Evolutionary conservation across 2,888 invertebrate genomes (phyloP).

Genomic region (Oasisia sp.): DNA sequence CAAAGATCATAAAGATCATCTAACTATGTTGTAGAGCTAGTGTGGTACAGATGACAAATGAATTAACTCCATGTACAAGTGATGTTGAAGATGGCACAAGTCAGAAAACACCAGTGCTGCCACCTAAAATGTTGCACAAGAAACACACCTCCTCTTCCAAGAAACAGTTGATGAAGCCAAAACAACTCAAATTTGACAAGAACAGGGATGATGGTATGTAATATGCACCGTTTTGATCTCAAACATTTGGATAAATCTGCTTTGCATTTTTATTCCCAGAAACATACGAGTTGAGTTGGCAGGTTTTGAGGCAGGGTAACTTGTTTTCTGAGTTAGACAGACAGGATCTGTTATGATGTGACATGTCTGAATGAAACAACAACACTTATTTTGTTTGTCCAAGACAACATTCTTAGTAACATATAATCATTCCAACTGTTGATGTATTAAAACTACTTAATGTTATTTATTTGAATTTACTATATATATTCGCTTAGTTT

Average conservation of each 20-base stretch:
- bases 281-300: background rate
- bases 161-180: background rate
- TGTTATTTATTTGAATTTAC: too few relatives aligned
- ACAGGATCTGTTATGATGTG: background rate
- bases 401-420: background rate
- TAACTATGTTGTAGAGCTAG: background rate
- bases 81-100: background rate
- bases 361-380: background rate
- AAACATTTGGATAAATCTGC: background rate
- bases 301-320: background rate
- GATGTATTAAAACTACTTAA: too few relatives aligned
- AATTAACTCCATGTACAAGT: background rate
- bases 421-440: background rate
- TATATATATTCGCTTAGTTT: background rate
- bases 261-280: background rate
- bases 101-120: conserved; percentile 1
- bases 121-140: background rate
- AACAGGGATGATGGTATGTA: background rate
- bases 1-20: background rate
- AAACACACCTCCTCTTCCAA: conserved; percentile 5
- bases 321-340: background rate
- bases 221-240: too few relatives aligned
- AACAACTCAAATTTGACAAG: conserved; percentile 4
- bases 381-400: background rate
- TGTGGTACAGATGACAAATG: background rate